Evolutionary conservation across 92 coral and sea anemone genomes (phyloP).

Genomic region (Porites divaricata): DNA sequence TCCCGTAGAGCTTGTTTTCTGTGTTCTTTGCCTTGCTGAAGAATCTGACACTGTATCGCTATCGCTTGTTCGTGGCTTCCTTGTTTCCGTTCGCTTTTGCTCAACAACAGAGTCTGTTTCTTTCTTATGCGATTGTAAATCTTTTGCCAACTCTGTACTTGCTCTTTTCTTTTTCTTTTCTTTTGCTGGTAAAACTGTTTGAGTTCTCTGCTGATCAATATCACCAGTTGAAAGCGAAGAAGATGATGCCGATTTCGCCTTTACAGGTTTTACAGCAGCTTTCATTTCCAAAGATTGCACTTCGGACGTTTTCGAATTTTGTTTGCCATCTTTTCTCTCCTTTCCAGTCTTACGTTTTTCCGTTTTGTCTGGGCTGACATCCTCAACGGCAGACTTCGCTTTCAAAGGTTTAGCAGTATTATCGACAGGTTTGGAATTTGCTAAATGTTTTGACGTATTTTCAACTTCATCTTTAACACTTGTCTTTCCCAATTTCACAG

Average conservation of each 20-base stretch:
- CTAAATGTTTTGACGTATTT: conserved; percentile 10
- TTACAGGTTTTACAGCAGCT: conserved; percentile 6
- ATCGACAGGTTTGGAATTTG: conserved; percentile 11
- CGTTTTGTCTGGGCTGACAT: conserved; percentile 23
- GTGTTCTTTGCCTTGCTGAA: conserved; percentile 50
- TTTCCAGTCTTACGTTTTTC: conserved; percentile 27
- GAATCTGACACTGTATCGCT: conserved; percentile 30
- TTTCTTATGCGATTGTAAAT: conserved; percentile 8
- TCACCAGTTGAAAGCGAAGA: conserved; percentile 4
- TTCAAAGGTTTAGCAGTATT: conserved; percentile 10
- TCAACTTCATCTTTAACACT: conserved; percentile 17
- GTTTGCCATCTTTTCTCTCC: conserved; percentile 29
- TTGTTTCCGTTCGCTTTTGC: background rate
- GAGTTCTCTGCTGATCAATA: background rate
- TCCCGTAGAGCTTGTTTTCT: conserved; percentile 36
- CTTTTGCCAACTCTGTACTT: background rate
- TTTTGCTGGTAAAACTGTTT: conserved; percentile 3
- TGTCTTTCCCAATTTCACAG: conserved; percentile 27
- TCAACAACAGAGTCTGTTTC: background rate
- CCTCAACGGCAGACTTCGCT: conserved; percentile 26
- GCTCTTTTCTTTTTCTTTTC: conserved; percentile 38
- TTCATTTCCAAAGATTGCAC: conserved; percentile 4
- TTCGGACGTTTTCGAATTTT: background rate
- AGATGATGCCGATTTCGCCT: conserved; percentile 27
- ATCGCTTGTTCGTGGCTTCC: conserved; percentile 29